Percentiles rank a stretch among this genome's conserved stretches.
These are phyloP conservation scores for Hydropsyche betteni DNA, from an alignment of 2,888 invertebrate species.

Conservation along the genomic window DNA sequence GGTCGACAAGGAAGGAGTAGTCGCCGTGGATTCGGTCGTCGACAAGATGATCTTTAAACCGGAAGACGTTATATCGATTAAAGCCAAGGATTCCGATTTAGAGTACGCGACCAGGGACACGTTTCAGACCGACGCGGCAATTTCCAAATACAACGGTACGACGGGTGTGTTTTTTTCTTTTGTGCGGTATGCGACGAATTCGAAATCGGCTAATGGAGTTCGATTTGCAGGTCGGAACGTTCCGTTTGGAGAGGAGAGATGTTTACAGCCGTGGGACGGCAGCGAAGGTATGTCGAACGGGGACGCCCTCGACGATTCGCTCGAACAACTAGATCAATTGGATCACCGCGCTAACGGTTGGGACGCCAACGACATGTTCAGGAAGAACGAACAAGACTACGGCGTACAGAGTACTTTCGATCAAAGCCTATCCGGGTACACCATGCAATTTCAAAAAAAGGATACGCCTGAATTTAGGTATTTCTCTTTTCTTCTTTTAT, in stretches of 20 bases:
- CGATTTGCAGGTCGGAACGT: slow-evolving; percentile 42
- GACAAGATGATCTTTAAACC: slow-evolving; percentile 86
- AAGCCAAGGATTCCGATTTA: slow-evolving; percentile 84
- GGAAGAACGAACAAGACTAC: slow-evolving; percentile 88
- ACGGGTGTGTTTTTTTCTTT: background rate
- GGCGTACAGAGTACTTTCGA: slow-evolving; percentile 94
- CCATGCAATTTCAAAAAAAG: slow-evolving; percentile 83
- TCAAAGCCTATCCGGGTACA: slow-evolving; percentile 90
- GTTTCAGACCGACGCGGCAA: slow-evolving; percentile 89
- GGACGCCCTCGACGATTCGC: slow-evolving; percentile 70
- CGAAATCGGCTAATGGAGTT: background rate
- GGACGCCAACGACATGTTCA: slow-evolving; percentile 97
- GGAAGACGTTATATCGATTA: slow-evolving; percentile 84
- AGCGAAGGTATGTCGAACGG: slow-evolving; percentile 66
- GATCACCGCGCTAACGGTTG: slow-evolving; percentile 90
- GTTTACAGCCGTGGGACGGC: slow-evolving; percentile 90
- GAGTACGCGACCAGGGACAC: slow-evolving; percentile 89
- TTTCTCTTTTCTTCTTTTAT: slow-evolving; percentile 10
- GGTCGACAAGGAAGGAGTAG: slow-evolving; percentile 73
- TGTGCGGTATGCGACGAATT: background rate
- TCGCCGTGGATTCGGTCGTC: slow-evolving; percentile 75
- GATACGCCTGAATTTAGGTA: slow-evolving; percentile 87
- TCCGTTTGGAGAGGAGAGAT: slow-evolving; percentile 71
- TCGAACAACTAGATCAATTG: slow-evolving; percentile 72
- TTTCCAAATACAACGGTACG: slow-evolving; percentile 86